A percentile compares a stretch with the other conserved stretches of the same genome.
Conservation (phyloP, 2,797 vertebrate species). For the Sebastes variabilis region DNA sequence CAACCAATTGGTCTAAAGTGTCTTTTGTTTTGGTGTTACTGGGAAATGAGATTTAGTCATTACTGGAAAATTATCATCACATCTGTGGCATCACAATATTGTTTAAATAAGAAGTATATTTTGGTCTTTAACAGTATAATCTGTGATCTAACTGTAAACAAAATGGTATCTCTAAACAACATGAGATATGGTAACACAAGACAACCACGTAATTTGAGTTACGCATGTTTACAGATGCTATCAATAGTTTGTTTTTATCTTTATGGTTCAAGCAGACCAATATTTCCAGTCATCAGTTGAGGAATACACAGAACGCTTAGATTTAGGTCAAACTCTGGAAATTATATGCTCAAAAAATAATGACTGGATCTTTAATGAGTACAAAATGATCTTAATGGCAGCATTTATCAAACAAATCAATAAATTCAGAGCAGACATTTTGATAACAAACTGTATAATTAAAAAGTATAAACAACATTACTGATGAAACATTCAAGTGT, state of each 20-base stretch:
- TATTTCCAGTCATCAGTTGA: background rate
- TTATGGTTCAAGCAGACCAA: background rate
- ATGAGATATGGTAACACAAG: background rate
- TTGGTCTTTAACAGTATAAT: background rate
- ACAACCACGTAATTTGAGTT: background rate
- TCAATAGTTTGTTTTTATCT: background rate
- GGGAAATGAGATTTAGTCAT: background rate
- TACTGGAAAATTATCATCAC: background rate
- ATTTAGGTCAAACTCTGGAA: background rate
- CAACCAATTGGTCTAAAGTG: background rate
- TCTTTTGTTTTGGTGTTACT: background rate
- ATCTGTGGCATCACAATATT: background rate
- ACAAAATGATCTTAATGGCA: background rate
- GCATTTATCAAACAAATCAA: background rate
- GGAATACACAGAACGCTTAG: background rate
- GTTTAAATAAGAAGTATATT: background rate
- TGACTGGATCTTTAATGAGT: background rate
- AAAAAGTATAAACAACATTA: background rate
- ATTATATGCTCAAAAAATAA: background rate
- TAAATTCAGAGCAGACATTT: background rate
- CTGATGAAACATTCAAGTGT: background rate
- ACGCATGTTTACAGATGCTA: background rate
- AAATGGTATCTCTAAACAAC: background rate
- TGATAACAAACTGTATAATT: background rate
- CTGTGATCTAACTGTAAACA: background rate